phyloP scores from a whole-genome alignment of 2,888 invertebrate genomes.

The Belgica antarctica region DNA sequence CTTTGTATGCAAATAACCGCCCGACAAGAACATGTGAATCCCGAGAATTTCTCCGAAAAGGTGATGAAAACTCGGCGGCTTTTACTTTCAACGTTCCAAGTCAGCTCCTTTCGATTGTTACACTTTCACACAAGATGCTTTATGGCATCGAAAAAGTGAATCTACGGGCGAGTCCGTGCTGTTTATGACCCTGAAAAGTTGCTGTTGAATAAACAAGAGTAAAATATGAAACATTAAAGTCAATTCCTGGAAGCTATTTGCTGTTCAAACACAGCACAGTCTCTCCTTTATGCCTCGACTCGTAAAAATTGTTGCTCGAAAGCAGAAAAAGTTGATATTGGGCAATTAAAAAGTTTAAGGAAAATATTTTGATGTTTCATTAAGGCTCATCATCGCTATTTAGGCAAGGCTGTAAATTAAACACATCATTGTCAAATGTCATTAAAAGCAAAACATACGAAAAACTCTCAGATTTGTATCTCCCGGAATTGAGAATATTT shows the following conservation, averaged over 20 bases:
- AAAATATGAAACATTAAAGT: neutral
- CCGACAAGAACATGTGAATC: neutral
- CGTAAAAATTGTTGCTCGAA: neutral
- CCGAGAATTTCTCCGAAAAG: neutral
- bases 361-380: neutral
- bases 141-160: neutral
- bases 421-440: neutral
- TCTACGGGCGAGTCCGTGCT: neutral
- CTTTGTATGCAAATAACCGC: neutral
- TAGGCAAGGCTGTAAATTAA: neutral
- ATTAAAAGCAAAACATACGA: slow-evolving; percentile 4
- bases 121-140: slow-evolving; percentile 17
- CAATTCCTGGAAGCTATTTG: slow-evolving; percentile 27
- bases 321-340: neutral
- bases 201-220: neutral
- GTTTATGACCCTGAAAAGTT: slow-evolving; percentile 6
- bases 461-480: too few relatives aligned
- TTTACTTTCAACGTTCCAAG: neutral
- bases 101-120: slow-evolving; percentile 4
- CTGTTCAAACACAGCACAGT: neutral
- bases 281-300: neutral
- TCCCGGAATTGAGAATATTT: too few relatives aligned
- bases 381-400: neutral
- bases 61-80: neutral
- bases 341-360: slow-evolving; percentile 4